Evolutionary conservation across 2,888 invertebrate species (phyloP), one percentile per base, ranked within the genome.

Genomic region (Drosophila testacea): DNA sequence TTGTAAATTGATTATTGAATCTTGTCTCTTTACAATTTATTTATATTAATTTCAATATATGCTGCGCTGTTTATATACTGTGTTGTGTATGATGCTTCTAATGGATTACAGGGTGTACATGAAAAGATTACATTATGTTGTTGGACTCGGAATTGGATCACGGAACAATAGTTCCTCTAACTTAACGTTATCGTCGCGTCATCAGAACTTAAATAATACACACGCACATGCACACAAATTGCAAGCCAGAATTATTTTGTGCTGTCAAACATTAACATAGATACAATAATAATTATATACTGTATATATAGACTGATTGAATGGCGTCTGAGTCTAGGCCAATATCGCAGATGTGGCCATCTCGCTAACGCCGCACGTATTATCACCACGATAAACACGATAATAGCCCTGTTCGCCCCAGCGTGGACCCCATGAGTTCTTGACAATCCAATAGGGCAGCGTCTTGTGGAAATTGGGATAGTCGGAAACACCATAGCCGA

Each of bases 381-480:
- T 98, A 91, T 97, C 98, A 10, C 99, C 99, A 66, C 99, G 94
- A 92, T 96, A 99, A 62, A 99, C 96, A 77, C 97, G 94, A 92
- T 98, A 99, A 92, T 98, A 99, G 2, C 99, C 98, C 94, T 97
- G 95, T 92, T 98, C 98, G 41, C 98, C 98, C 98, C 98, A 98
- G 28, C 93, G 93, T 38, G 93, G 91, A 55, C 98, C 98, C 98
- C 98, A 99, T 10, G 98, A 98, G 93, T 98, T 98, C 94, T 98
- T 98, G 34, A 98, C 94, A 71, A 96, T 96, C 98, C 98, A 98
- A 92, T 95, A 98, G 0, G 98, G 98, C 46, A 97, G 91, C 1
- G 93, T 94, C 92, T 96, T 96, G 88, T 97, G 95, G 93, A 97
- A 97, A 42, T 95, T 92, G 7, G 96, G 96, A 93, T 96, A 97